A percentile compares a stretch with the other conserved stretches of the same genome.
Evolutionary conservation across 2,888 invertebrate genomes (phyloP).

Genomic region (Zaprionus lineosus): DNA sequence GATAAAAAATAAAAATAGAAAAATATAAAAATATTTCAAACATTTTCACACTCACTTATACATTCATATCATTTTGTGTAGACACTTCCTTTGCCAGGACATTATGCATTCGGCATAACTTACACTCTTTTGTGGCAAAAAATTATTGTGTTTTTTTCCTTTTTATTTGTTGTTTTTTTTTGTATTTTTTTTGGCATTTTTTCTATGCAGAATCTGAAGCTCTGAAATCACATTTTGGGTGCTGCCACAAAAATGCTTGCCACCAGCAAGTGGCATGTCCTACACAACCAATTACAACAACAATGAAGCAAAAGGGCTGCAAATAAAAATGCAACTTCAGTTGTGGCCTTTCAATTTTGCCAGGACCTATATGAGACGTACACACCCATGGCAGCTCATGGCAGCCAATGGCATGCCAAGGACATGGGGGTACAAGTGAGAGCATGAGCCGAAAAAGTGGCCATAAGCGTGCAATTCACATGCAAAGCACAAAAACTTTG

Average conservation of each 20-base stretch:
- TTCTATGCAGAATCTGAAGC: constrained; percentile 12
- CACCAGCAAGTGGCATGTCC: constrained; percentile 49
- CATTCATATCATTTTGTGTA: too few relatives aligned
- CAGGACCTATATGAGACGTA: constrained; percentile 27
- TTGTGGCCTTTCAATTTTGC: constrained; percentile 70
- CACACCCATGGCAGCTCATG: constrained; percentile 1
- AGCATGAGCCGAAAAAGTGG: constrained; percentile 57
- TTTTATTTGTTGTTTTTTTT: too few relatives aligned
- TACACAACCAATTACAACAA: constrained; percentile 74
- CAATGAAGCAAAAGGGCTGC: constrained; percentile 58
- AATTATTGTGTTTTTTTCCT: too few relatives aligned
- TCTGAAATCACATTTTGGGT: constrained; percentile 45
- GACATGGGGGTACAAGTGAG: too few relatives aligned
- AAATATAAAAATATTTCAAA: too few relatives aligned
- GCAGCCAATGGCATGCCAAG: too few relatives aligned
- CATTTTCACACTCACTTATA: too few relatives aligned
- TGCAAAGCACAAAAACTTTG: constrained; percentile 69
- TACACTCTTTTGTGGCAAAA: too few relatives aligned
- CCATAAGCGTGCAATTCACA: constrained; percentile 76
- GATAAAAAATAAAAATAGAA: too few relatives aligned
- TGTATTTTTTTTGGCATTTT: too few relatives aligned
- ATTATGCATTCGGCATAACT: too few relatives aligned
- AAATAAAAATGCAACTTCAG: constrained; percentile 74
- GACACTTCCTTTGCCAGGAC: too few relatives aligned
- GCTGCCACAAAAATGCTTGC: constrained; percentile 23